Evolutionary conservation across 92 coral and sea anemone species (phyloP), one percentile per base, ranked within the genome.

Genomic region (Parazoanthus atlanticus): DNA sequence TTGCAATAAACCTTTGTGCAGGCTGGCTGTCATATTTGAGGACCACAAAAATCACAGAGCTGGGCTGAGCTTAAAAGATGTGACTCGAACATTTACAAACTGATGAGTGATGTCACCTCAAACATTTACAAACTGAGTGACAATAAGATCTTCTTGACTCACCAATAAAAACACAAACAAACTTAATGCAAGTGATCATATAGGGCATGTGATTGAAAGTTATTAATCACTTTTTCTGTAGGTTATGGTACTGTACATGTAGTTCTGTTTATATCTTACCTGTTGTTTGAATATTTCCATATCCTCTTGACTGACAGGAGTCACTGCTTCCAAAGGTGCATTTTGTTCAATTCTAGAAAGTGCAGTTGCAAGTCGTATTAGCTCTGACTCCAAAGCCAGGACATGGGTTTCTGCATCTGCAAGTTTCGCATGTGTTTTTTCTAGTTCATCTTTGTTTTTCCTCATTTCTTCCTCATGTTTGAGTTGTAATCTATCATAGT

Each of bases 351-450:
- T 76, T 2, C 88, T 91, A 43, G 90, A 81, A 40, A 95, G 76
- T 56, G 95, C 89, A 33, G 91, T 78, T 15, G 99, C 99, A 87
- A 97, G 94, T 84, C 99, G 84, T 43, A 87, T 89, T 13, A 95
- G 90, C 86, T 97, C 99, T 25, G 98, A 81, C 84, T 94, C 97
- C 34, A 97, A 91, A 1, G 99, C 94, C 86, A 93, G 86, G 67
- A 95, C 93, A 72, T 93, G 98, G 16, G 93, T 93, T 88, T 93
- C 95, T 33, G 96, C 79, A 36, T 93, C 93, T 13, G 89, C 92
- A 71, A 97, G 91, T 85, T 92, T 91, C 29, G 86, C 83, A 70
- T 90, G 92, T 31, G 96, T 85, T 52, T 89, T 49, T 52, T 91
- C 92, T 66, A 93, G 85, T 86, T 97, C 98, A 11, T 91, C 90